Percentiles rank a stretch among this genome's conserved stretches.
Conservation (phyloP, 35 echinoderm and acorn worm genomes). For the Hemicentrotus pulcherrimus region DNA sequence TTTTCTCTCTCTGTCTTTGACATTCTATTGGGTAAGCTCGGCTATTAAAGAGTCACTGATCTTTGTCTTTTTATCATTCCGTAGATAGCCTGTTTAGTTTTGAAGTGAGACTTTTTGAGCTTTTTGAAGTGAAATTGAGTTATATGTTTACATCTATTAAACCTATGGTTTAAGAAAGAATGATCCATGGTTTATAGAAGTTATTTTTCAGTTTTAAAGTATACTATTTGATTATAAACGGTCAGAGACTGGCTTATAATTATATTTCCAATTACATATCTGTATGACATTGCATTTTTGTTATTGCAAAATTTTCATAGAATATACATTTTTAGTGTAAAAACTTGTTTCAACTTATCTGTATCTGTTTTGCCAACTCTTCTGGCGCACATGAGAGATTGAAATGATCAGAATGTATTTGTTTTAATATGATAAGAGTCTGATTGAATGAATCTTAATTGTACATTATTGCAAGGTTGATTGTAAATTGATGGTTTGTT, state of each 20-base stretch:
- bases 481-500: no score
- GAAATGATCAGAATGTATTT: background rate
- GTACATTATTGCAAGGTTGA: no score
- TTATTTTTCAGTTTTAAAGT: background rate
- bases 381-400: background rate
- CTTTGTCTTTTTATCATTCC: background rate
- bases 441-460: no score
- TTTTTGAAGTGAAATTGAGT: background rate
- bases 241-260: background rate
- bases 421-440: background rate
- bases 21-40: no score
- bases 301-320: background rate
- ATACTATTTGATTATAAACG: background rate
- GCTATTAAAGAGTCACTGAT: background rate
- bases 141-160: background rate
- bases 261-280: background rate
- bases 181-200: background rate
- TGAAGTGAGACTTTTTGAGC: background rate
- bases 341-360: background rate
- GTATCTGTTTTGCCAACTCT: background rate
- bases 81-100: background rate
- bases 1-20: no score
- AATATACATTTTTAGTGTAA: background rate
- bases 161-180: background rate
- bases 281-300: background rate